Evolutionary conservation across 2,113 vertebrate genomes (phyloP).

Genomic region (Serilophus lunatus): DNA sequence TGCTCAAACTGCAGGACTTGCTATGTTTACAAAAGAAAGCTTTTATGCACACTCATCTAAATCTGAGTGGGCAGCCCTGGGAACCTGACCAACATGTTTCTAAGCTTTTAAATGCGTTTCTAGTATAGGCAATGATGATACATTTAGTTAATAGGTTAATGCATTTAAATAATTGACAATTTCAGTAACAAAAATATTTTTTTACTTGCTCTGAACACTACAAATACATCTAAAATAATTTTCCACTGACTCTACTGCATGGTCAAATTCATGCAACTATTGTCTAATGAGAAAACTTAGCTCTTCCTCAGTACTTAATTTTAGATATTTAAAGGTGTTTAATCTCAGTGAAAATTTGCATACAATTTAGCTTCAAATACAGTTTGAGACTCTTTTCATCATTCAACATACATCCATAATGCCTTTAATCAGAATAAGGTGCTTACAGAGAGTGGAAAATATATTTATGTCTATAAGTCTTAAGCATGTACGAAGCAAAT

Average conservation of each 20-base stretch:
- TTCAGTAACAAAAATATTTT: background rate
- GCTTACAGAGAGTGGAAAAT: background rate
- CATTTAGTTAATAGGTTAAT: background rate
- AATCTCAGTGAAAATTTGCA: background rate
- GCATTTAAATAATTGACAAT: constrained; percentile 7
- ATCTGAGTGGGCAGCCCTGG: constrained; percentile 60
- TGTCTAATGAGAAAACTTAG: background rate
- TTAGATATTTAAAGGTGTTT: background rate
- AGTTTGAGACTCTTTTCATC: background rate
- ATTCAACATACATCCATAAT: background rate
- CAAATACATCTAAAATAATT: background rate
- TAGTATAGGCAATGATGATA: background rate
- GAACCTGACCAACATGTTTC: constrained; percentile 57
- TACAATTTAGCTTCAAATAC: background rate
- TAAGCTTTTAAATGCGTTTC: constrained; percentile 9
- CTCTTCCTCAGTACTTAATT: background rate
- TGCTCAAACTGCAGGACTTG: constrained; percentile 45
- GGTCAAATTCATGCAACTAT: background rate
- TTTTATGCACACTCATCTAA: constrained; percentile 6
- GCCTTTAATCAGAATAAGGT: background rate
- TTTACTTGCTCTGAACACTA: background rate
- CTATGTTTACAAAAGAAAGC: constrained; percentile 40
- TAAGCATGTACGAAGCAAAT: background rate
- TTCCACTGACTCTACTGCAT: background rate
- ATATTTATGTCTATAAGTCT: background rate